Base-by-base conservation (phyloP, 2,888 invertebrate species). In the Euplagia quadripunctaria region DNA sequence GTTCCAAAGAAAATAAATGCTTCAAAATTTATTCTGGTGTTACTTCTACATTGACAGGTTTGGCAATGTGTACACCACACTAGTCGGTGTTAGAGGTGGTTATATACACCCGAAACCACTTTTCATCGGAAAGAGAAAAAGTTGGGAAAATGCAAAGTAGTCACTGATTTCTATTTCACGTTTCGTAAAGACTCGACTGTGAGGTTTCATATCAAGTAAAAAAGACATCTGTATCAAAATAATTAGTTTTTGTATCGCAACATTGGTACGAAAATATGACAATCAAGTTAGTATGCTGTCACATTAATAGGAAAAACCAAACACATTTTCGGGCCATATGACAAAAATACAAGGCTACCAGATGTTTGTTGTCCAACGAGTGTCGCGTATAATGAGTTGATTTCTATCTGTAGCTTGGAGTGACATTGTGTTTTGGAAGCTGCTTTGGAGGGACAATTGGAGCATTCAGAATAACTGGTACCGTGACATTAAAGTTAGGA, bases 241-340 rank as follows among this genome's bases (percentile, higher is more conserved):
- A 68, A 68, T 68, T 4, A 51, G n/a, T 42, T 46, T 46, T 46
- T 46, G 63, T 41, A 31, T 31, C 31, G 31, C 31, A 49, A 67
- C 17, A 67, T 41, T 41, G 31, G 9, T 1, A 63, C 70, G 31
- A 31, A 31, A 31, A 64, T 20, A 64, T 63, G 51, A 41, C 51
- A 41, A 70, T 70, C 49, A 70, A 64, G 1, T 49, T 70, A 7
- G 49, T 61, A 51, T 41, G 20, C 16, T 51, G 70, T 70, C 70
- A 70, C 20, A n/a, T 64, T 70, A 70, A 64, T 52, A 52, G 41
- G 64, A 52, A 42, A 70, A 70, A 70, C 58, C 43, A 55, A 55
- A 46, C 46, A 67, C 6, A 43, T 55, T 68, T 58, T 43, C 20
- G 55, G 20, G 17, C 9, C 43, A 12, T 55, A 20, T 31, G 4